Conservation (phyloP, 2,113 vertebrate genomes). For the Periophthalmodon schlosseri region DNA sequence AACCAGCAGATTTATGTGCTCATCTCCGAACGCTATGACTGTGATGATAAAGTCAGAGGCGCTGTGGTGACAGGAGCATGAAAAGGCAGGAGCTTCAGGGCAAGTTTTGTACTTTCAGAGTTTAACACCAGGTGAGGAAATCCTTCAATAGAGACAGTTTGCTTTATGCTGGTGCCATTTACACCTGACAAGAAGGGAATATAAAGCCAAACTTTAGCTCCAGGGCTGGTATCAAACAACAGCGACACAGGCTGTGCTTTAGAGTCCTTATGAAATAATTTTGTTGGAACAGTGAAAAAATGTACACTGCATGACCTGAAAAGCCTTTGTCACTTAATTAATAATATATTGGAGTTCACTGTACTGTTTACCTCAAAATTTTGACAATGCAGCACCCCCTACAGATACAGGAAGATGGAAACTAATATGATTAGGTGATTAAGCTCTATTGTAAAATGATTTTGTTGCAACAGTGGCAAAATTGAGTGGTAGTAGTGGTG, state of each 20-base stretch:
- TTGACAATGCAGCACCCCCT: background rate
- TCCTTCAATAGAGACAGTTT: slow-evolving; percentile 7
- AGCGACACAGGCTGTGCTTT: background rate
- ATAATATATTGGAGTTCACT: background rate
- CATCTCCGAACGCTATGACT: slow-evolving; percentile 8
- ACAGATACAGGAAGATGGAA: background rate
- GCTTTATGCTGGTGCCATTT: background rate
- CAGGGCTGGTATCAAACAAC: background rate
- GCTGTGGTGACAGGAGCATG: slow-evolving; percentile 2
- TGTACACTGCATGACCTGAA: background rate
- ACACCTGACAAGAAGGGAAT: background rate
- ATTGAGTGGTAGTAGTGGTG: background rate
- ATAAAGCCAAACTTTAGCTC: background rate
- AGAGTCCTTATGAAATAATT: background rate
- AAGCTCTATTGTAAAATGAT: background rate
- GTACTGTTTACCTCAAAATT: background rate
- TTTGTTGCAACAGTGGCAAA: background rate
- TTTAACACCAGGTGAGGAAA: slow-evolving; percentile 8
- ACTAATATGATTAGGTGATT: background rate
- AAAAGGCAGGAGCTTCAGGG: slow-evolving; percentile 11
- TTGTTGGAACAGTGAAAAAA: background rate
- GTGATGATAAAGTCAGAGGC: slow-evolving; percentile 24
- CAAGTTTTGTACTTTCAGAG: slow-evolving; percentile 3
- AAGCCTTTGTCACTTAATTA: background rate
- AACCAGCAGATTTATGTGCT: slow-evolving; percentile 1